Evolutionary conservation across 2,888 invertebrate species (phyloP).

Genomic region (Ochropleura leucogaster): DNA sequence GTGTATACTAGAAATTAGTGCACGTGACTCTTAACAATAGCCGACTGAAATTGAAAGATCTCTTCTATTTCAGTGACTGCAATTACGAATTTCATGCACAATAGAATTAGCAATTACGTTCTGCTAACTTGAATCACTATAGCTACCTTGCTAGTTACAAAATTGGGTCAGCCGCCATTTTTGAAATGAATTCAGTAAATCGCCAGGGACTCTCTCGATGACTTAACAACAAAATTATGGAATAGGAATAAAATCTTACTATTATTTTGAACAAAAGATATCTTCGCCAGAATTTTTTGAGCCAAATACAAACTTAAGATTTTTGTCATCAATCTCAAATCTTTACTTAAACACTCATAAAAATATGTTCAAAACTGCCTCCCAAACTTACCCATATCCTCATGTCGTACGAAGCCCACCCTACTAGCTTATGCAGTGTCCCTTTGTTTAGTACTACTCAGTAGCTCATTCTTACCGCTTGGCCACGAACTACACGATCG

Average conservation of each 20-base stretch:
- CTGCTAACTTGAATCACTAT: not conserved
- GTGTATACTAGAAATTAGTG: not conserved
- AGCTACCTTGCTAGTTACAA: not conserved
- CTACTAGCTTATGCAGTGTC: constrained; percentile 27
- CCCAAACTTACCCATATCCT: not conserved
- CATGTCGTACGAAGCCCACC: constrained; percentile 8
- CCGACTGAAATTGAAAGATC: constrained; percentile 4
- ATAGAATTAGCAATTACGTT: constrained; percentile 42
- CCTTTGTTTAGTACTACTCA: constrained; percentile 51
- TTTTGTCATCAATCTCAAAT: not conserved
- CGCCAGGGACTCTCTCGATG: constrained; percentile 6
- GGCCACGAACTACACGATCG: not conserved
- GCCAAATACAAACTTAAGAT: not conserved
- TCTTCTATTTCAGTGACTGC: constrained; percentile 15
- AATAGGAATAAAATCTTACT: not conserved
- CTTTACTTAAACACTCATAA: not conserved
- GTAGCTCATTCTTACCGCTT: constrained; percentile 24
- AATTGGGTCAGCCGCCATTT: constrained; percentile 29
- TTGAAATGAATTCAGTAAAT: constrained; percentile 29
- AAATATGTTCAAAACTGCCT: not conserved
- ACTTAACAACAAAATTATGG: too few species aligned
- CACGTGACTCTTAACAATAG: constrained; percentile 4
- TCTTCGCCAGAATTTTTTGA: not conserved
- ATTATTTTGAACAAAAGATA: not conserved
- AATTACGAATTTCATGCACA: constrained; percentile 36